Conservation (phyloP, 2,113 vertebrate species). For the Hemichromis elongatus region DNA sequence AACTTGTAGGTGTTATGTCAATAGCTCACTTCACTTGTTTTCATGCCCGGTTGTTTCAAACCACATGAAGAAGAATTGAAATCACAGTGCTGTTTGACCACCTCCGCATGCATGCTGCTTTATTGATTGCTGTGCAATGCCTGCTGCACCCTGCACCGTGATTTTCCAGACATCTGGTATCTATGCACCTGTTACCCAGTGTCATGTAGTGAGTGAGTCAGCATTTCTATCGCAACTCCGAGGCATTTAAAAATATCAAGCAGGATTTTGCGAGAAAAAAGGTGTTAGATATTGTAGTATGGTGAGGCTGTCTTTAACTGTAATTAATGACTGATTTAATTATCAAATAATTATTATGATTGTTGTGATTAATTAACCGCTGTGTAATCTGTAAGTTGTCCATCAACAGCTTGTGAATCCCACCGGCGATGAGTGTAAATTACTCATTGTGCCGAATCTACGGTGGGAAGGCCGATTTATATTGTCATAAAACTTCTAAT, state of each 20-base stretch:
- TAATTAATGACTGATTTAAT: neutral
- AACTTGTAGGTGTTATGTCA: constrained; percentile 33
- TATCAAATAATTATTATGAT: neutral
- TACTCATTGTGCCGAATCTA: neutral
- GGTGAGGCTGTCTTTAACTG: neutral
- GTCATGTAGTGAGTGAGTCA: constrained; percentile 41
- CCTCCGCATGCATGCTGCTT: constrained; percentile 33
- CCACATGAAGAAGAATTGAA: constrained; percentile 25
- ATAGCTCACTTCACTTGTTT: constrained; percentile 27
- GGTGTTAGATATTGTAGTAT: neutral
- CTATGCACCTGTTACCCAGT: constrained; percentile 38
- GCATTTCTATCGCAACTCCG: neutral
- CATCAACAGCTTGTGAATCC: neutral
- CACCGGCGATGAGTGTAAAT: neutral
- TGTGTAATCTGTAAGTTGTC: neutral
- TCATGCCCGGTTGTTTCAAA: neutral
- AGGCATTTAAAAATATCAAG: neutral
- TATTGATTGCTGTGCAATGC: constrained; percentile 26
- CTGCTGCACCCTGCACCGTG: constrained; percentile 1
- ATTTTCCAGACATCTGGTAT: constrained; percentile 43
- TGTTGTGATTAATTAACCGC: neutral
- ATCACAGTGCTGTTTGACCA: constrained; percentile 29
- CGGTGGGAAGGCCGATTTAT: neutral
- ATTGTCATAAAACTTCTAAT: neutral
- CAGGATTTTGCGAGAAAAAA: neutral